A percentile compares a stretch with the other conserved stretches of the same genome.
Evolutionary conservation across 2,797 vertebrate species (phyloP).

Genomic region (Myiotriccus ornatus): DNA sequence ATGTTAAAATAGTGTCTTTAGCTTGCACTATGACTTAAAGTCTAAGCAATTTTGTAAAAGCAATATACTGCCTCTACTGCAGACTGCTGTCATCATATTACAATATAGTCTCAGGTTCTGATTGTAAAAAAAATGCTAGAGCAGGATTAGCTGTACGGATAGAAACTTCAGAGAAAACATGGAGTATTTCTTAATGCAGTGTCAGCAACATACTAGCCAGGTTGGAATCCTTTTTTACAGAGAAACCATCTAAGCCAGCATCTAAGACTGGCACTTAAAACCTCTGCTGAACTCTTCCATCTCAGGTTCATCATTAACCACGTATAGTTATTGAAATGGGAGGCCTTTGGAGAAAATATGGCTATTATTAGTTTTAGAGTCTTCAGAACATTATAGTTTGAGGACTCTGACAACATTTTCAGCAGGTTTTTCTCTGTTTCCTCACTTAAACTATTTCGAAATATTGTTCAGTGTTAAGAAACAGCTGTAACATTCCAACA

Average conservation of each 20-base stretch:
- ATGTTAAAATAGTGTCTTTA: background rate
- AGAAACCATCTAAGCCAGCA: background rate
- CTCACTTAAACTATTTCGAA: background rate
- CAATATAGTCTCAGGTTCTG: background rate
- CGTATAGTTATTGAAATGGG: background rate
- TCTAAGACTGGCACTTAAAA: background rate
- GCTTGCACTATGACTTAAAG: background rate
- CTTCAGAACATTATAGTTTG: background rate
- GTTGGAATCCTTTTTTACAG: background rate
- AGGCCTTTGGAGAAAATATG: background rate
- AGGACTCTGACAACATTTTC: background rate
- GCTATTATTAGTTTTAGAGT: background rate
- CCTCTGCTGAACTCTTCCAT: background rate
- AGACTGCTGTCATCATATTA: background rate
- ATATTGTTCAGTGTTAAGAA: background rate
- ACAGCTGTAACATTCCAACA: background rate
- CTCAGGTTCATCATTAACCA: background rate
- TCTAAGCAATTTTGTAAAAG: background rate
- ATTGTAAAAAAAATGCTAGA: fast-evolving
- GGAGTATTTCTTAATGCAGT: background rate
- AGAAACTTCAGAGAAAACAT: background rate
- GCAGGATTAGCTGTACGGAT: background rate
- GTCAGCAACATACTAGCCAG: background rate
- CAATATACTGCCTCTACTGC: background rate
- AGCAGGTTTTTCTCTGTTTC: background rate